A percentile compares a stretch with the other conserved stretches of the same genome.
phyloP scores from a whole-genome alignment of 1,140 invertebrate genomes.

The Drosophila novamexicana region DNA sequence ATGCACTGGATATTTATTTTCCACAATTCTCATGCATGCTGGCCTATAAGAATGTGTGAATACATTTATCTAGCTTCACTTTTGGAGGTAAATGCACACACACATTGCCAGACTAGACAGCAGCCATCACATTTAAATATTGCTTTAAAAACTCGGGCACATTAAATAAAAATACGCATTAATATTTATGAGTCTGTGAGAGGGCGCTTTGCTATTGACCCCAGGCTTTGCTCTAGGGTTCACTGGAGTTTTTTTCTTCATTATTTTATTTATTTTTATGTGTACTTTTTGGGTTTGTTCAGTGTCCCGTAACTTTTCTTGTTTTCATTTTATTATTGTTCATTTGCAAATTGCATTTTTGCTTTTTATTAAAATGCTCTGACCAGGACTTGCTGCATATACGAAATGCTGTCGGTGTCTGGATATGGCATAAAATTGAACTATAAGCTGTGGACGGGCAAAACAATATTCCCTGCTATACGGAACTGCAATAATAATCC shows the following conservation, averaged over 20 bases:
- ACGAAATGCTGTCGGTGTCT: conserved; percentile 1
- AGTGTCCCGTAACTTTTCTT: conserved; percentile 36
- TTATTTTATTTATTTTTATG: background rate
- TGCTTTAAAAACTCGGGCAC: conserved; percentile 50
- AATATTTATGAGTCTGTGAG: conserved; percentile 55
- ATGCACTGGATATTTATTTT: conserved; percentile 36
- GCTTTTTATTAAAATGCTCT: conserved; percentile 39
- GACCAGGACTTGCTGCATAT: conserved; percentile 3
- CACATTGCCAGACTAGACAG: conserved; percentile 3
- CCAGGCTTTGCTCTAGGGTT: conserved; percentile 5
- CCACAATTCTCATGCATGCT: conserved; percentile 17
- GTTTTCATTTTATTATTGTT: conserved; percentile 63
- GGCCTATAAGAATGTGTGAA: conserved; percentile 5
- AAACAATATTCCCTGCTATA: background rate
- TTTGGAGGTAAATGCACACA: conserved; percentile 10
- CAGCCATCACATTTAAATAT: conserved; percentile 54
- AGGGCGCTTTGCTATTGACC: conserved; percentile 43
- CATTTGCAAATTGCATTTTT: conserved; percentile 77
- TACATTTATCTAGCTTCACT: conserved; percentile 31
- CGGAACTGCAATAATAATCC: background rate
- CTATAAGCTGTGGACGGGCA: background rate
- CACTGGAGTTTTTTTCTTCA: background rate
- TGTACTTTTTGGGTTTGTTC: conserved; percentile 1
- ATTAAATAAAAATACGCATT: conserved; percentile 48
- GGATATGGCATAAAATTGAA: conserved; percentile 10